Percentiles rank a stretch among this genome's conserved stretches.
Conservation (phyloP, 2,797 vertebrate genomes). For the Myotis pilosus region DNA sequence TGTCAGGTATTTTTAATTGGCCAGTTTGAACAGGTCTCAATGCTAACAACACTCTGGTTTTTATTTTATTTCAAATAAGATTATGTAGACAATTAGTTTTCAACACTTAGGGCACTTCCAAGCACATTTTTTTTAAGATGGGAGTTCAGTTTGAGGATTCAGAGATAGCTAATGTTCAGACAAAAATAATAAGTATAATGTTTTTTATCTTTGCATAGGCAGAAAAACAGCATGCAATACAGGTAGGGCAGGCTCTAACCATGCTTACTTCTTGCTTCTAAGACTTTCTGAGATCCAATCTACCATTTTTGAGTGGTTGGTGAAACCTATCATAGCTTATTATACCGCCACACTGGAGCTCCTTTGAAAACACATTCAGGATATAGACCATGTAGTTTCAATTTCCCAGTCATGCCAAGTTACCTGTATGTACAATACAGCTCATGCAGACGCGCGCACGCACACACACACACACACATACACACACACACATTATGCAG, state of each 20-base stretch:
- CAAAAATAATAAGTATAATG: not conserved
- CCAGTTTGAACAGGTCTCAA: not conserved
- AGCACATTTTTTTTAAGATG: not conserved
- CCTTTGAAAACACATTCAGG: not conserved
- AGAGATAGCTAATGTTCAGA: not conserved
- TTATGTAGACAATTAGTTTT: not conserved
- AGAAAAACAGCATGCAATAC: not conserved
- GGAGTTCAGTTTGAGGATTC: not conserved
- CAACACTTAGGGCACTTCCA: not conserved
- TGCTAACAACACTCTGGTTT: not conserved
- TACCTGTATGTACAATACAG: not conserved
- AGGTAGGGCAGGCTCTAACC: rapidly evolving
- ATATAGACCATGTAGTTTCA: not conserved
- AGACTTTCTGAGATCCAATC: not conserved
- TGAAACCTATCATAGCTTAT: not conserved
- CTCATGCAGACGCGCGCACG: too few species aligned
- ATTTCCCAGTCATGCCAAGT: not conserved
- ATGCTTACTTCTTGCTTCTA: not conserved
- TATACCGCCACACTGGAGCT: rapidly evolving
- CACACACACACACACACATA: not conserved
- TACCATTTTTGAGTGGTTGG: not conserved
- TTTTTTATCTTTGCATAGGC: not conserved
- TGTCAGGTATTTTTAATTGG: not conserved
- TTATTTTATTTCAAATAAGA: not conserved
- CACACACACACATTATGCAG: not conserved